Base-by-base conservation (phyloP, 1,140 invertebrate genomes). In the Portunus trituberculatus region DNA sequence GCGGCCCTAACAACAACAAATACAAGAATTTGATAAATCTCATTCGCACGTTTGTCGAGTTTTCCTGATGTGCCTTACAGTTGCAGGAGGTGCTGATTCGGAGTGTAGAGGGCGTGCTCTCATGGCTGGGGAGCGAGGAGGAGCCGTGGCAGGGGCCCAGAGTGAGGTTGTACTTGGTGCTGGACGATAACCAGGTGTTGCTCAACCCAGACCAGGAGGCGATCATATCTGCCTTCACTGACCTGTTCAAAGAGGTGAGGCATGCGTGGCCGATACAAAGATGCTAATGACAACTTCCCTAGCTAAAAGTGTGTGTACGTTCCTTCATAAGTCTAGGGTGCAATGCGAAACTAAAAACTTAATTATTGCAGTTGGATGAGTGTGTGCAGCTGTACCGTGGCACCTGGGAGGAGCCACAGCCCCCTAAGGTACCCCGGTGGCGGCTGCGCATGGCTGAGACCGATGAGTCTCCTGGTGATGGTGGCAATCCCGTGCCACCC, bases 301-400 rank as follows among this genome's bases (percentile, higher is more conserved):
- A 39, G 6, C 39, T 39, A 39, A 39, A 6, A 6, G 6, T 39
- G 39, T 39, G 6, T 39, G 39, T 39, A 39, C 6, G 39, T 39
- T 39, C 39, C 39, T 39, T 39, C 39, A 1, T 39, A 39, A 39
- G 39, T 39, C 39, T 39, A 2, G 39, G 39, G 39, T 39, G 39
- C 1, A 39, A 39, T 39, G 39, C 6, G 39, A 39, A 39, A 39
- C 39, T 39, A 6, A 39, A 39, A 39, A 39, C 6, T 1, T 39
- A 39, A 39, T 39, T 39, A 39, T 39, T 39, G 39, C 39, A 96
- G 96, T 46, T 96, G 82, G 88, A 94, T 59, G 88, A 95, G 67
- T 96, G 96, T 89, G 95, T 96, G 12, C 96, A 96, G 83, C 95
- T 96, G 67, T 96, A 96, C 86, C 91, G 96, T 20, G 96, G 95